A percentile compares a stretch with the other conserved stretches of the same genome.
These are phyloP conservation scores for Monopterus albus DNA, from an alignment of 2,113 vertebrate species.

Conservation along the genomic window DNA sequence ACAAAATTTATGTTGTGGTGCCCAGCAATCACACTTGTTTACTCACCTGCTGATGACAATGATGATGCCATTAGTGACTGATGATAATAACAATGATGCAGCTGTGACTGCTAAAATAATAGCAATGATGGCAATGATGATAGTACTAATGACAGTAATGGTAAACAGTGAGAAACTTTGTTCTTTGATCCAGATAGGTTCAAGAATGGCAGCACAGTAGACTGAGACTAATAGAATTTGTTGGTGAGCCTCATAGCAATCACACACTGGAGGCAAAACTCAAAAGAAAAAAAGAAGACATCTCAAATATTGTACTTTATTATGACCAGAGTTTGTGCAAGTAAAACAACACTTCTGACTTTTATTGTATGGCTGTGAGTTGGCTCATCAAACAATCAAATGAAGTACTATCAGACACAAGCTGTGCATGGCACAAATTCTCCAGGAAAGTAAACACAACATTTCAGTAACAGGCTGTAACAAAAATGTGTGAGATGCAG, in stretches of 20 bases:
- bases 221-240: too few relatives aligned
- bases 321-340: too few relatives aligned
- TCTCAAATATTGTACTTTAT: too few relatives aligned
- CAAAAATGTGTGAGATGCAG: constrained; percentile 6
- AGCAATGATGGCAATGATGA: constrained; percentile 14
- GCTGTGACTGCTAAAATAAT: constrained; percentile 33
- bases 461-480: background rate
- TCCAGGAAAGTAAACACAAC: constrained; percentile 30
- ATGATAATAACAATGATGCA: constrained; percentile 52
- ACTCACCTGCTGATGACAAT: constrained; percentile 40
- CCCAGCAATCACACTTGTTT: constrained; percentile 40
- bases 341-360: too few relatives aligned
- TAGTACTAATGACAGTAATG: constrained; percentile 10
- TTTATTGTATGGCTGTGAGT: background rate
- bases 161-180: background rate
- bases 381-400: background rate
- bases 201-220: too few relatives aligned
- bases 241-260: too few relatives aligned
- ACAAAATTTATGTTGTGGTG: constrained; percentile 3
- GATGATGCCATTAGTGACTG: constrained; percentile 27
- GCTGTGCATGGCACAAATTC: background rate
- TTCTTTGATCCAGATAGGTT: too few relatives aligned
- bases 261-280: too few relatives aligned
- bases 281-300: too few relatives aligned
- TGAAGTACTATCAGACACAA: background rate